Percentiles rank a stretch among this genome's conserved stretches.
phyloP scores from a whole-genome alignment of 2,888 invertebrate genomes.

The Parnassius smintheus region DNA sequence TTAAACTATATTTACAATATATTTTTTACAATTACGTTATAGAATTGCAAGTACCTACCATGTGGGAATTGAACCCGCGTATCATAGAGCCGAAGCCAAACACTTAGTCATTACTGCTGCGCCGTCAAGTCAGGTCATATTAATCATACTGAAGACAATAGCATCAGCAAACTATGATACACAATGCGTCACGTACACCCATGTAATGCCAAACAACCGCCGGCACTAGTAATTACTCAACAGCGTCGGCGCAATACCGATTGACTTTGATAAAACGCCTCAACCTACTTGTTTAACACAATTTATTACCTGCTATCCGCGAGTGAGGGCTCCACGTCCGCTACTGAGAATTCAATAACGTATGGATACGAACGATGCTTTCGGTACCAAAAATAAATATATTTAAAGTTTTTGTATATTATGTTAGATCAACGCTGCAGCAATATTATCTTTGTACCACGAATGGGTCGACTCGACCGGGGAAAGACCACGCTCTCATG shows the following conservation, averaged over 20 bases:
- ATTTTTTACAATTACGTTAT: too few relatives aligned
- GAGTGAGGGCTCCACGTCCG: conserved; percentile 56
- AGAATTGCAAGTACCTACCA: not conserved
- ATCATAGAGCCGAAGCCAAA: too few relatives aligned
- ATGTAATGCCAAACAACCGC: conserved; percentile 35
- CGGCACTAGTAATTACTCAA: conserved; percentile 66
- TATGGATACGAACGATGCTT: conserved; percentile 13
- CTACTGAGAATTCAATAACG: conserved; percentile 22
- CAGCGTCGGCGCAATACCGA: conserved; percentile 70
- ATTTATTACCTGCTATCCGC: conserved; percentile 77
- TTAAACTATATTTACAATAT: too few relatives aligned
- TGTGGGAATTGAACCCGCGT: not conserved
- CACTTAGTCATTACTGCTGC: too few relatives aligned
- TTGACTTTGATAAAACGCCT: conserved; percentile 80
- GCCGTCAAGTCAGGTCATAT: conserved; percentile 1
- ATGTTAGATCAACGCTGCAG: too few relatives aligned
- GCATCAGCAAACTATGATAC: conserved; percentile 23
- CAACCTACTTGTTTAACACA: conserved; percentile 80
- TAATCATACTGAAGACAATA: conserved; percentile 19
- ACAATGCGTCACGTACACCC: conserved; percentile 36
- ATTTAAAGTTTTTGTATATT: too few relatives aligned
- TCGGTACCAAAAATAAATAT: not conserved
- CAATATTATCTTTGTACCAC: too few relatives aligned
- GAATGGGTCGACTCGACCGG: too few relatives aligned
- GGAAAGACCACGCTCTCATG: too few relatives aligned